These are phyloP conservation scores for Oikopleura vanhoeffeni DNA, from an alignment of 23 tunicate genomes.

Conservation along the genomic window DNA sequence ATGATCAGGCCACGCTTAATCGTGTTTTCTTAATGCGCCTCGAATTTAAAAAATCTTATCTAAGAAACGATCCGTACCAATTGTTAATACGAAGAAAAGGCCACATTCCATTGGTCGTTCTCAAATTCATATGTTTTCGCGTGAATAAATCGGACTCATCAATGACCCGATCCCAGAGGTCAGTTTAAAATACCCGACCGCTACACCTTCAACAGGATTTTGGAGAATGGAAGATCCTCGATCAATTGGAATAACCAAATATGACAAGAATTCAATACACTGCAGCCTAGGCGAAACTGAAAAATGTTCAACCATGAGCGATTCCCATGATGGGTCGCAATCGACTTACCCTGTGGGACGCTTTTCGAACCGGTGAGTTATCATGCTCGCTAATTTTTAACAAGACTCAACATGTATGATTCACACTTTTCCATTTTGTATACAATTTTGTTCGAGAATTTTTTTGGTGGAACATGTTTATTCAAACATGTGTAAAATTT, in stretches of 20 bases:
- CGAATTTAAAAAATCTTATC: too few relatives aligned
- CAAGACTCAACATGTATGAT: too few relatives aligned
- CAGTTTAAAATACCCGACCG: neutral
- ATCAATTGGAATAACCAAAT: neutral
- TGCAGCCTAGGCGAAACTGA: neutral
- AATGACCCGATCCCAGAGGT: neutral
- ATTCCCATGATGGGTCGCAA: neutral
- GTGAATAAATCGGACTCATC: neutral
- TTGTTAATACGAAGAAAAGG: too few relatives aligned
- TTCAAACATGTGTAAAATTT: too few relatives aligned
- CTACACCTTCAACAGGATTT: neutral
- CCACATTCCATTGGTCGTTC: neutral
- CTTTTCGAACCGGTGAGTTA: neutral
- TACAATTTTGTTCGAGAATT: too few relatives aligned
- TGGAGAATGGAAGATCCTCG: neutral
- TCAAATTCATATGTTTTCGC: neutral
- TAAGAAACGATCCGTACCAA: too few relatives aligned
- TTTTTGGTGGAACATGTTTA: too few relatives aligned
- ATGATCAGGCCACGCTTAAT: too few relatives aligned
- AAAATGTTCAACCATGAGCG: neutral
- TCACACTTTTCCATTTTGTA: too few relatives aligned
- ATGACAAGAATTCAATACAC: neutral
- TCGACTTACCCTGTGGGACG: neutral
- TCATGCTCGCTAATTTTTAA: neutral
- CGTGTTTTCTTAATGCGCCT: too few relatives aligned